These are phyloP conservation scores for Chrysochloris asiatica DNA, from an alignment of 2,113 vertebrate species.

Conservation along the genomic window DNA sequence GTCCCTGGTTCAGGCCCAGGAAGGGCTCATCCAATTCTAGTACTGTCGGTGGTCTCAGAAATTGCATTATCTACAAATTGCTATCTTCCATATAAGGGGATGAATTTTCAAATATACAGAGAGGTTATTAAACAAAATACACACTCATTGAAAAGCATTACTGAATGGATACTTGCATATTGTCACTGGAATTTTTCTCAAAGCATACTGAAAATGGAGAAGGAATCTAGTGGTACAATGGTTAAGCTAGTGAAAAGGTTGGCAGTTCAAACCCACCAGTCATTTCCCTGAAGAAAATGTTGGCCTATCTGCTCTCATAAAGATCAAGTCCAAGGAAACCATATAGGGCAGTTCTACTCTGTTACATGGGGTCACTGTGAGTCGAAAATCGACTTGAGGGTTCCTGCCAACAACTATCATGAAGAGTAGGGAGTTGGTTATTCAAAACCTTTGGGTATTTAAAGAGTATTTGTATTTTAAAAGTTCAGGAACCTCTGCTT, in stretches of 20 bases:
- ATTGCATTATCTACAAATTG: neutral
- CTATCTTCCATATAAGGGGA: neutral
- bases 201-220: conserved; percentile 6
- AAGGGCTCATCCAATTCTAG: neutral
- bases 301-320: no score
- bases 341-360: no score
- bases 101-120: neutral
- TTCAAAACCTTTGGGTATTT: neutral
- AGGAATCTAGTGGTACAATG: no score
- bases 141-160: neutral
- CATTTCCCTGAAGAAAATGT: no score
- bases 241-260: no score
- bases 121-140: neutral
- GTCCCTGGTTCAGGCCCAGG: neutral
- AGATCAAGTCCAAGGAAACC: no score
- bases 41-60: neutral
- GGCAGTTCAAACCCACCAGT: no score
- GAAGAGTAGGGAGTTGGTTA: neutral
- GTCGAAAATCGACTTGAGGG: no score
- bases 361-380: no score
- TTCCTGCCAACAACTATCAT: neutral
- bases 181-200: neutral
- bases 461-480: neutral
- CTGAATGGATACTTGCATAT: neutral
- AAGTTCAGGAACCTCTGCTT: neutral